Base-by-base conservation (phyloP, 2,888 invertebrate genomes). In the Blomia tropicalis region DNA sequence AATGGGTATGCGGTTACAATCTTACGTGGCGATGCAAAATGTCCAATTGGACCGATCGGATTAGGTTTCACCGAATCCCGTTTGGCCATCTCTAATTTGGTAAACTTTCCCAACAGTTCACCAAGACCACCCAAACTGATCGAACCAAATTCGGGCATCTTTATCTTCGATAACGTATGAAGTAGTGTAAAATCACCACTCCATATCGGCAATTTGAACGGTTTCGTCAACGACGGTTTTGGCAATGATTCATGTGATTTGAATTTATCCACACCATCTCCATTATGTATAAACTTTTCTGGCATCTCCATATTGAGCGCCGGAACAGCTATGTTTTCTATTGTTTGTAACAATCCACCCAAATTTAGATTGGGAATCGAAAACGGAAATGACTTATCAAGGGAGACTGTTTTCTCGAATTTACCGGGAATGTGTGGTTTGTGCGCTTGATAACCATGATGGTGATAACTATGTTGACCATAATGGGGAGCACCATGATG, bases 1-100 rank as follows among this genome's bases (percentile, higher is more conserved):
- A 56, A 4, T n/a, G 56, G 56, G 29, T 29, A 56, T 19, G 56
- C 56, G 2, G 56, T 56, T n/a, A 56, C 23, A 25, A 56, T 56
- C 23, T 47, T 47, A 14, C 22, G 7, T 25, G 51, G 51, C 11
- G n/a, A 7, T 25, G 51, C 11, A 7, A 47, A 7, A 11, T 7
- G 51, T 14, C 5, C 22, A 11, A n/a, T 7, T n/a, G 23, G 7
- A 7, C 27, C 7, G 22, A 47, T n/a, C 14, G 51, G 51, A 11
- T 7, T 14, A 7, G 27, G 51, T 7, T 7, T 19, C 22, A 47
- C 51, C 7, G 7, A 11, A 11, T 36, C 36, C 22, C 51, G 7
- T 27, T 47, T 47, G 22, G n/a, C 51, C 7, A 47, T 47, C 22
- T 47, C 51, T 25, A 47, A 19, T 27, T 47, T 47, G 51, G 51